Percentiles rank a stretch among this genome's conserved stretches.
These are phyloP conservation scores for Brachionus rubens DNA, from an alignment of 1,140 invertebrate genomes.

Conservation along the genomic window DNA sequence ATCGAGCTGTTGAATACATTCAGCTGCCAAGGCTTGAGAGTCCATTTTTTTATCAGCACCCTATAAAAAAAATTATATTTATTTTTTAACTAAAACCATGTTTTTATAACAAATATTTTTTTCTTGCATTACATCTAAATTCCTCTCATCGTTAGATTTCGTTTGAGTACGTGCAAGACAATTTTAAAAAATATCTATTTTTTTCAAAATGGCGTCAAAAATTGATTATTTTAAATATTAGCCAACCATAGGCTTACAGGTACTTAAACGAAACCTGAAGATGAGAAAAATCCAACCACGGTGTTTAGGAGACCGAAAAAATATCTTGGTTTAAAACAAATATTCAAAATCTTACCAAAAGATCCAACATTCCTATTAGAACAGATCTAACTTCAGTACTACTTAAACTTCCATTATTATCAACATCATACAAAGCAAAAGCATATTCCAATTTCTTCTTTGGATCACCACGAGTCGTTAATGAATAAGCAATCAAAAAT, in stretches of 20 bases:
- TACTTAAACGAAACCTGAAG: too few relatives aligned
- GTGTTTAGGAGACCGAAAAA: too few relatives aligned
- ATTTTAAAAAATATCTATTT: too few relatives aligned
- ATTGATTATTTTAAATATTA: too few relatives aligned
- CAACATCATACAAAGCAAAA: conserved; percentile 33
- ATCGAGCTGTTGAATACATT: background rate
- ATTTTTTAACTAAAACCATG: too few relatives aligned
- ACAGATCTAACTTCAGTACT: conserved; percentile 15
- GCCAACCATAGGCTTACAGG: too few relatives aligned
- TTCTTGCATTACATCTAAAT: too few relatives aligned
- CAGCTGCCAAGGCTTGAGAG: background rate
- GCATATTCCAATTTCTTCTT: conserved; percentile 35
- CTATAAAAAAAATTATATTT: background rate
- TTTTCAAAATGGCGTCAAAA: too few relatives aligned
- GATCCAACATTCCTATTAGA: conserved; percentile 34
- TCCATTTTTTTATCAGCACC: background rate
- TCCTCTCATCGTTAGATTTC: too few relatives aligned
- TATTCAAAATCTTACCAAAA: background rate
- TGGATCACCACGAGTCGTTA: conserved; percentile 1
- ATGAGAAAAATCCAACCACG: too few relatives aligned
- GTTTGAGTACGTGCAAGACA: too few relatives aligned
- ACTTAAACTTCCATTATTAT: conserved; percentile 15
- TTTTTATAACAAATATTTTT: too few relatives aligned
- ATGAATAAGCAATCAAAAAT: conserved; percentile 34
- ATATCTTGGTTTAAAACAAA: background rate